phyloP scores from a whole-genome alignment of 1,140 invertebrate genomes.

The Plodia interpunctella region DNA sequence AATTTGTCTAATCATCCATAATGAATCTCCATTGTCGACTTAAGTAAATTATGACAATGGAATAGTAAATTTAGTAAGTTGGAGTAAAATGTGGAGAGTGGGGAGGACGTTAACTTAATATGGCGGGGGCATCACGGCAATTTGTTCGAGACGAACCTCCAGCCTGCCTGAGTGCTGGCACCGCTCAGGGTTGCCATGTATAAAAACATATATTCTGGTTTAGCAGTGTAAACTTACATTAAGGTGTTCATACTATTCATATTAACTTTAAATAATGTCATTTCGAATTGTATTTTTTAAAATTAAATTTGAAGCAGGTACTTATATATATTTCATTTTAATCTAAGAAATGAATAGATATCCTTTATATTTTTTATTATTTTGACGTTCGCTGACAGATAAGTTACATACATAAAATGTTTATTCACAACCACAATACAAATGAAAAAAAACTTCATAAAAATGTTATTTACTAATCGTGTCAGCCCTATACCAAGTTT shows the following conservation, averaged over 20 bases:
- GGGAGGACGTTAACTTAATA: constrained; percentile 67
- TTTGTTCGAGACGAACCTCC: constrained; percentile 71
- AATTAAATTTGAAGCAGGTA: too few species aligned
- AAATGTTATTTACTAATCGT: not conserved
- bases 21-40: constrained; percentile 39
- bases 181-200: constrained; percentile 43
- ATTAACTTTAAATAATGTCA: too few species aligned
- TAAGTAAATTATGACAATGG: constrained; percentile 57
- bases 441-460: not conserved
- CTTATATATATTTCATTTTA: too few species aligned
- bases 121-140: constrained; percentile 69
- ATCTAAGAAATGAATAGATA: too few species aligned
- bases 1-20: constrained; percentile 28
- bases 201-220: too few species aligned
- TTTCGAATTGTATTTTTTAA: too few species aligned
- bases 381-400: too few species aligned
- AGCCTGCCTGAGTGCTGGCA: constrained; percentile 56
- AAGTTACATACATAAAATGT: too few species aligned
- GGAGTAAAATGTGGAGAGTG: constrained; percentile 46
- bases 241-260: too few species aligned
- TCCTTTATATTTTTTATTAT: too few species aligned
- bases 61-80: constrained; percentile 60
- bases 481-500: constrained; percentile 36
- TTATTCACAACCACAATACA: too few species aligned
- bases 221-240: too few species aligned